Conservation (phyloP, 2,797 vertebrate genomes). For the Helarctos malayanus region DNA sequence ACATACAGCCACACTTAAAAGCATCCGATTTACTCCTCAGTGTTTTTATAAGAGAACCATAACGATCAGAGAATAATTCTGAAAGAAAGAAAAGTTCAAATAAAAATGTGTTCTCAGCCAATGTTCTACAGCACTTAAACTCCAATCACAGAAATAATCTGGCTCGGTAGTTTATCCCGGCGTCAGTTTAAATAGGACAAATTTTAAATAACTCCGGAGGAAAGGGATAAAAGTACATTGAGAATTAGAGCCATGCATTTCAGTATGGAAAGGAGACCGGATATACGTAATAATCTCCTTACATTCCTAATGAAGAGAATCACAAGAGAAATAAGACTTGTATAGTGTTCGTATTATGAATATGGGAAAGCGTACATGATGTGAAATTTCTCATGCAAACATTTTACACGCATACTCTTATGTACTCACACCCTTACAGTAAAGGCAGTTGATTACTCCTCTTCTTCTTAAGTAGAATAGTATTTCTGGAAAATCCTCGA, state of each 20-base stretch:
- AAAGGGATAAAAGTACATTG: slow-evolving; percentile 83
- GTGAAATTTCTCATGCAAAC: slow-evolving; percentile 86
- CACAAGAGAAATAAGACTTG: slow-evolving; percentile 85
- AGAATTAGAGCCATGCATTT: slow-evolving; percentile 78
- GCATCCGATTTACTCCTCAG: slow-evolving; percentile 4
- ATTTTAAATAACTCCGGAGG: slow-evolving; percentile 84
- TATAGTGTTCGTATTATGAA: slow-evolving; percentile 78
- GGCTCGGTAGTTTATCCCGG: slow-evolving; percentile 76
- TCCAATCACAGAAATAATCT: slow-evolving; percentile 74
- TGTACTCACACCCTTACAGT: slow-evolving; percentile 79
- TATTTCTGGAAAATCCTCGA: slow-evolving; percentile 69
- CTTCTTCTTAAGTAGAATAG: slow-evolving; percentile 72
- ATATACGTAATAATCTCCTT: slow-evolving; percentile 67
- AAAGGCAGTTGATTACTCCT: slow-evolving; percentile 81
- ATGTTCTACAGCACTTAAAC: slow-evolving; percentile 67
- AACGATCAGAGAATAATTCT: slow-evolving; percentile 69
- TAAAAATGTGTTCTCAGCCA: slow-evolving; percentile 67
- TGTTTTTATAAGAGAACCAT: slow-evolving; percentile 77
- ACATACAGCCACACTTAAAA: neutral
- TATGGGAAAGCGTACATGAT: slow-evolving; percentile 82
- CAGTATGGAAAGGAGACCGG: slow-evolving; percentile 74
- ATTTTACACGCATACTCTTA: slow-evolving; percentile 84
- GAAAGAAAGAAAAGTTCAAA: slow-evolving; percentile 73
- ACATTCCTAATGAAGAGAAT: slow-evolving; percentile 78
- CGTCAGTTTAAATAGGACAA: slow-evolving; percentile 77